Conservation (phyloP, 2,888 invertebrate species). For the Bimastos eiseni region DNA sequence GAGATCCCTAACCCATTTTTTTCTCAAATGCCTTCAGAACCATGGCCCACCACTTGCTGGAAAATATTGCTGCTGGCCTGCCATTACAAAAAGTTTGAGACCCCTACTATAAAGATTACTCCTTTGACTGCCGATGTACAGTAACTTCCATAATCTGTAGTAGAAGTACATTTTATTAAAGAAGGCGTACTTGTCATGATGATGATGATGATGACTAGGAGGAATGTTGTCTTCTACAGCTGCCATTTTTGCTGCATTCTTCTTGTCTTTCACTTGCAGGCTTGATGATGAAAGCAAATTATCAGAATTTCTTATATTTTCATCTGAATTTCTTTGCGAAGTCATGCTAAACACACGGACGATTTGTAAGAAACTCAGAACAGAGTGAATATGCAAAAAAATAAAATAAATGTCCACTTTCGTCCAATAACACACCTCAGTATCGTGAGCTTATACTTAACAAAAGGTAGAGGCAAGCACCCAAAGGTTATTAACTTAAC, state of each 20-base stretch:
- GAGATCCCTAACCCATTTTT: too few relatives aligned
- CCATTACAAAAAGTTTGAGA: too few relatives aligned
- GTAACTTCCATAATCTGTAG: background rate
- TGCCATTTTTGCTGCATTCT: background rate
- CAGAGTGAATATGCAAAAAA: background rate
- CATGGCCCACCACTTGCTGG: too few relatives aligned
- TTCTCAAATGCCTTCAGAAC: too few relatives aligned
- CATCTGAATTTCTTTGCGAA: background rate
- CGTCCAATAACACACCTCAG: too few relatives aligned
- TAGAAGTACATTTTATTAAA: constrained; percentile 3
- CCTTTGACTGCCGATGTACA: background rate
- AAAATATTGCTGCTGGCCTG: too few relatives aligned
- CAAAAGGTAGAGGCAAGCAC: too few relatives aligned
- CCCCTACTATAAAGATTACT: background rate
- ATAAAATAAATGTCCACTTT: too few relatives aligned
- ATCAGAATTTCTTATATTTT: background rate
- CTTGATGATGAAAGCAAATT: background rate
- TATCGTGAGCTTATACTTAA: too few relatives aligned
- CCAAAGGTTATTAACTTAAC: too few relatives aligned
- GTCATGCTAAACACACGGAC: background rate
- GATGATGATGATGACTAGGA: background rate
- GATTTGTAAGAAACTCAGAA: background rate
- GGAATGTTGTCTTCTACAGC: background rate
- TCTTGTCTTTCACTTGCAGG: background rate
- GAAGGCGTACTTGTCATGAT: background rate